Conservation (phyloP, 2,888 invertebrate species). For the Atethmia centrago region DNA sequence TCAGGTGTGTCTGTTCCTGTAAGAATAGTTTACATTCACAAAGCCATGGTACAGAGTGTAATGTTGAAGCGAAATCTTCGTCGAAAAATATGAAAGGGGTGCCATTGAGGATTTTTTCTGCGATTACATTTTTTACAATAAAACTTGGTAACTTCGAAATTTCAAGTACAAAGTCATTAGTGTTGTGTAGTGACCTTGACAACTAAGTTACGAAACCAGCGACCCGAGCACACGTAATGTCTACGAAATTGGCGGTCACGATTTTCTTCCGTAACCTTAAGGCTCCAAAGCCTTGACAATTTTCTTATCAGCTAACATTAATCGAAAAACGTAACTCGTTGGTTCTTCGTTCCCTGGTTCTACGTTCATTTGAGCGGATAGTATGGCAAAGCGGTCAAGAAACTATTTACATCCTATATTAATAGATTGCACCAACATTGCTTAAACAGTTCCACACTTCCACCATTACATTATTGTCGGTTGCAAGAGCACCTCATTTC, state of each 20-base stretch:
- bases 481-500: constrained; percentile 73
- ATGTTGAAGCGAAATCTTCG: constrained; percentile 23
- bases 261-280: constrained; percentile 76
- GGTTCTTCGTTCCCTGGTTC: constrained; percentile 29
- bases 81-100: constrained; percentile 33
- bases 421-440: constrained; percentile 63
- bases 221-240: constrained; percentile 82
- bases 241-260: constrained; percentile 82
- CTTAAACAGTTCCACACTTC: constrained; percentile 64
- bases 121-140: constrained; percentile 56
- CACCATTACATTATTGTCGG: constrained; percentile 57
- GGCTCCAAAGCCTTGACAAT: constrained; percentile 60
- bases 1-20: constrained; percentile 49
- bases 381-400: constrained; percentile 43
- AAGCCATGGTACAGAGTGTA: constrained; percentile 39
- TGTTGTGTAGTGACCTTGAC: constrained; percentile 83
- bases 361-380: constrained; percentile 18
- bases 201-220: constrained; percentile 83
- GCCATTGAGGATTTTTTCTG: constrained; percentile 62
- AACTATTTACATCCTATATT: constrained; percentile 53
- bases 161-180: constrained; percentile 85
- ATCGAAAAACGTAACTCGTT: constrained; percentile 28
- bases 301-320: constrained; percentile 62
- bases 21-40: constrained; percentile 40
- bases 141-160: constrained; percentile 73